These are phyloP conservation scores for Hypercompe scribonia DNA, from an alignment of 2,888 invertebrate species.

Conservation along the genomic window DNA sequence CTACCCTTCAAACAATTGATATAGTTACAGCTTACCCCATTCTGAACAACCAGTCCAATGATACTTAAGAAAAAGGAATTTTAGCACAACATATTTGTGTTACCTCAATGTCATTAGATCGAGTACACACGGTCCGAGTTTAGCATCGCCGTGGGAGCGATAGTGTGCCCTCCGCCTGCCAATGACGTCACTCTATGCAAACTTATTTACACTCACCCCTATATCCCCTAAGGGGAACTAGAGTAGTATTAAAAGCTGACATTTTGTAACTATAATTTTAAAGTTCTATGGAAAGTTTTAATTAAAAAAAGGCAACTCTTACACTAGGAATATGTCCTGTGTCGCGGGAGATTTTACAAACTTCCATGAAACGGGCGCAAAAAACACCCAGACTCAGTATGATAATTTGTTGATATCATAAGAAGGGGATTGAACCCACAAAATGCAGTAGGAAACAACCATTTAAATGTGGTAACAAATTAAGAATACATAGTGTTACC, in stretches of 20 bases:
- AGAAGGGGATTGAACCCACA: too few relatives aligned
- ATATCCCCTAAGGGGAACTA: not conserved
- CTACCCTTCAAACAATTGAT: not conserved
- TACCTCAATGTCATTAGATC: slow-evolving; percentile 48
- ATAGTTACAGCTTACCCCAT: not conserved
- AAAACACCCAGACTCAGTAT: too few relatives aligned
- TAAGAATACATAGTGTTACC: too few relatives aligned
- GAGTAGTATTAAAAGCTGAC: not conserved
- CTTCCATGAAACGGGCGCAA: too few relatives aligned
- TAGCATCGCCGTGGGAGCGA: slow-evolving; percentile 39
- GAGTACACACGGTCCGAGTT: slow-evolving; percentile 44
- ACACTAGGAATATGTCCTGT: too few relatives aligned
- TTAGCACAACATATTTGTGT: slow-evolving; percentile 26
- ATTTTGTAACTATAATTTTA: not conserved
- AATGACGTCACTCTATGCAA: slow-evolving; percentile 31
- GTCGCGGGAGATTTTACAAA: too few relatives aligned
- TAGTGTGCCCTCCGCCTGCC: slow-evolving; percentile 25
- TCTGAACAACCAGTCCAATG: not conserved
- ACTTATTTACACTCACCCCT: not conserved
- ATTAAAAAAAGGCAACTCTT: too few relatives aligned
- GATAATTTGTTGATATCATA: too few relatives aligned
- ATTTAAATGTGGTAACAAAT: too few relatives aligned
- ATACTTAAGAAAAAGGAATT: not conserved
- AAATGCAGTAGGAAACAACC: too few relatives aligned
- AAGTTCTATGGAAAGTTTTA: too few relatives aligned